Base-by-base conservation (phyloP, 2,113 vertebrate species). In the Burhinus oedicnemus region DNA sequence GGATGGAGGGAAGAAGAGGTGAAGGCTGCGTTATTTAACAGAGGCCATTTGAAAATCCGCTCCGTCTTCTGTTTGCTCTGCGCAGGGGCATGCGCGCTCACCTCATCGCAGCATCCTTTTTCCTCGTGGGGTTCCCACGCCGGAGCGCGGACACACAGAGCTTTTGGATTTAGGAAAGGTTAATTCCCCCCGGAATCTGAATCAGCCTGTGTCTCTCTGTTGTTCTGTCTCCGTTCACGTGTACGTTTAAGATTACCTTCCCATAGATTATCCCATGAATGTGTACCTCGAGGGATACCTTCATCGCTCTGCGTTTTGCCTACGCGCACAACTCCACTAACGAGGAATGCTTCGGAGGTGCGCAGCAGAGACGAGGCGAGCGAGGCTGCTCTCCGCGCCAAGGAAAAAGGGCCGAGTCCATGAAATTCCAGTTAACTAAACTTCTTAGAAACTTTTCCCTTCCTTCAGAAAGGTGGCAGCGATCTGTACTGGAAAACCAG, bases 91-190 rank as follows among this genome's bases (percentile, higher is more conserved):
- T 1, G 38, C 17, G 32, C 5, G 32, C 42, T 76, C 42, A 40
- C 36, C 25, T 25, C 57, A 29, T 7, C 38, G 9, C 30, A 9
- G 10, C 29, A 10, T 34, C 10, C 0, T 7, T 4, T 27, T 62
- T 58, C 87, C 47, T 11, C n/a, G 1, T 0, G 13, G 65, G n/a
- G 38, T 19, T 38, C 60, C 60, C 29, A 13, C 12, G 7, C 21
- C 7, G 3, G 8, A 61, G 45, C n/a, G 14, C 26, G 21, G 60
- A 32, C 40, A 61, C 52, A 42, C 9, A 8, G 47, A 55, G 65
- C 13, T 61, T 60, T 12, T 45, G 68, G 74, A 26, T 76, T 74
- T 34, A 10, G 11, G 54, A 42, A 84, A 84, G 42, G 19, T 8
- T 66, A 29, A 71, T 64, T 80, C 14, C 30, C 45, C 25, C 58